These are phyloP conservation scores for Drosophila grimshawi DNA, from an alignment of 1,140 invertebrate species.

Conservation along the genomic window DNA sequence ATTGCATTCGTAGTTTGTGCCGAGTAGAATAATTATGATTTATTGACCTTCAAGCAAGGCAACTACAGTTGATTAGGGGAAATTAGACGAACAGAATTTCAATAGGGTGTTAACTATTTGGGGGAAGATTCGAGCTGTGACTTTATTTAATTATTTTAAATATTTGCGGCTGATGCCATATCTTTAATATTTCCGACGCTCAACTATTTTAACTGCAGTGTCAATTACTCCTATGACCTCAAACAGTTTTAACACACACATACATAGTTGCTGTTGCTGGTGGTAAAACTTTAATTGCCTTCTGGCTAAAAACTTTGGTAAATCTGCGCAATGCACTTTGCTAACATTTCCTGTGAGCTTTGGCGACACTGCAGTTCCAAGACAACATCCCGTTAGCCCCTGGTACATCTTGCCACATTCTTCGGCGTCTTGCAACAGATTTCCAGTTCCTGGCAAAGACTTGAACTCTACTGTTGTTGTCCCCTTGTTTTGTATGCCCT, in stretches of 20 bases:
- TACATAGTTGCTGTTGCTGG: slow-evolving; percentile 29
- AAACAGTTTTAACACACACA: slow-evolving; percentile 5
- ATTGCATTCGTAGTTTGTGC: background rate
- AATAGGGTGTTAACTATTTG: no score
- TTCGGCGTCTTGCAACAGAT: slow-evolving; percentile 3
- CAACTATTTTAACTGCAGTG: slow-evolving; percentile 8
- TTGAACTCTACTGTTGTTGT: slow-evolving; percentile 45
- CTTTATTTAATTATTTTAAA: background rate
- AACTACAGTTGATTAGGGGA: background rate
- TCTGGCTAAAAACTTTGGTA: slow-evolving; percentile 69
- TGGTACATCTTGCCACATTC: background rate
- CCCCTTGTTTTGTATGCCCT: slow-evolving; percentile 72
- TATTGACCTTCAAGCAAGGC: background rate
- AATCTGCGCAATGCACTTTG: slow-evolving; percentile 73
- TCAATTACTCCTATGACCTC: slow-evolving; percentile 10
- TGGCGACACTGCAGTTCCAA: slow-evolving; percentile 18
- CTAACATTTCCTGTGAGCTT: slow-evolving; percentile 76
- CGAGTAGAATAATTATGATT: background rate
- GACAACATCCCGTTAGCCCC: slow-evolving; percentile 4
- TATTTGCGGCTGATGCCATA: slow-evolving; percentile 12
- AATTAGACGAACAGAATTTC: background rate
- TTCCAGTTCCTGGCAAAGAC: slow-evolving; percentile 37
- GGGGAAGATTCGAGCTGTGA: background rate
- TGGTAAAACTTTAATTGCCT: slow-evolving; percentile 76
- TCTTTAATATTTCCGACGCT: slow-evolving; percentile 29